Evolutionary conservation across 2,888 invertebrate genomes (phyloP).

Genomic region (Lymantria dispar): DNA sequence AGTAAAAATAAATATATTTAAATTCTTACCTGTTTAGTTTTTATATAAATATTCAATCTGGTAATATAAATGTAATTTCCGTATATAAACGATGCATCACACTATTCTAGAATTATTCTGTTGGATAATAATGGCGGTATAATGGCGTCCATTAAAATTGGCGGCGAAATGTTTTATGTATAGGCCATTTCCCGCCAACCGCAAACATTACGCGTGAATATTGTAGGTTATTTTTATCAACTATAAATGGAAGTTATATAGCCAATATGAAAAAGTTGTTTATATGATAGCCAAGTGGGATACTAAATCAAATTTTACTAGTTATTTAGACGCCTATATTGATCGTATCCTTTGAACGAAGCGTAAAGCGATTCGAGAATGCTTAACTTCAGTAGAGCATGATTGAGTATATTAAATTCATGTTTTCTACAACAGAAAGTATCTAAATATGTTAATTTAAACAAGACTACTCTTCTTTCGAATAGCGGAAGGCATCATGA

Average conservation of each 20-base stretch:
- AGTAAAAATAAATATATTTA: neutral
- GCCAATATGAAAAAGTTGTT: too few species aligned
- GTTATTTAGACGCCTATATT: neutral
- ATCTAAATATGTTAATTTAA: too few species aligned
- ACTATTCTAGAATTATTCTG: neutral
- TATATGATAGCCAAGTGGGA: neutral
- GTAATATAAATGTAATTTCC: neutral
- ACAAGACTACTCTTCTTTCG: too few species aligned
- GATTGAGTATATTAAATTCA: too few species aligned
- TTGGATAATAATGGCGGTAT: neutral
- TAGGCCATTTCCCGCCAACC: neutral
- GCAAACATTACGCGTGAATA: neutral
- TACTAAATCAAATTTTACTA: neutral
- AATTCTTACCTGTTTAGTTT: neutral
- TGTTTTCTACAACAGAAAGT: too few species aligned
- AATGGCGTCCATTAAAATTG: constrained; percentile 2
- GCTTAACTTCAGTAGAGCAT: too few species aligned
- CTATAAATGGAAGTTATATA: neutral
- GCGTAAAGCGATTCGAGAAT: too few species aligned
- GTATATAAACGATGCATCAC: neutral
- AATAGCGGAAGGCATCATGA: too few species aligned
- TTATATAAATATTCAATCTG: neutral
- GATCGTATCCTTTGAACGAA: too few species aligned
- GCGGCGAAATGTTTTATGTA: constrained; percentile 1
- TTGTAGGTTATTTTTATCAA: neutral